These are phyloP conservation scores for Cordilura impudica DNA, from an alignment of 2,888 invertebrate genomes.

Conservation along the genomic window DNA sequence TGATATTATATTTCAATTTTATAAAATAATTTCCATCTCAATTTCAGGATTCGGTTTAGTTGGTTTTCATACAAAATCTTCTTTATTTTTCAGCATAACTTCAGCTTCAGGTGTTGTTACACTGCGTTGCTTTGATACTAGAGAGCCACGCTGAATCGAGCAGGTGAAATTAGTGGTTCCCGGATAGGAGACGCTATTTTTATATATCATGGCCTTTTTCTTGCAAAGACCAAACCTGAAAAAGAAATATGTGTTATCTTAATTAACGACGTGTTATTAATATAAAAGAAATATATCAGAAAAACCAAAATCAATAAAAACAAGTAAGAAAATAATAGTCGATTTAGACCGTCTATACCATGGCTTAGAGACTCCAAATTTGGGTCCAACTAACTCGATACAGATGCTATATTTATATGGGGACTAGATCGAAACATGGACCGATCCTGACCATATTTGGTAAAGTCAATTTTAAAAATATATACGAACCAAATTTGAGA, in stretches of 20 bases:
- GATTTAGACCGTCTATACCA: too few species aligned
- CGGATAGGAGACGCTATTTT: slow-evolving; percentile 73
- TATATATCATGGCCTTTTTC: slow-evolving; percentile 79
- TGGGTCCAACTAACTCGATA: too few species aligned
- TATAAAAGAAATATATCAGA: too few species aligned
- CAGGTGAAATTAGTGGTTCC: slow-evolving; percentile 73
- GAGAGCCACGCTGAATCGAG: slow-evolving; percentile 67
- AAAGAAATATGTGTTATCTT: slow-evolving; percentile 48
- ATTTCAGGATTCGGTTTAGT: not conserved
- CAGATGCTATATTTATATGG: too few species aligned
- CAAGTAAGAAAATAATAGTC: too few species aligned
- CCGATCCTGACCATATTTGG: too few species aligned
- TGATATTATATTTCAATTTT: not conserved
- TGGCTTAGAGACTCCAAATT: too few species aligned
- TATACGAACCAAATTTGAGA: too few species aligned
- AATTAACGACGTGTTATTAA: too few species aligned
- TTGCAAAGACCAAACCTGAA: slow-evolving; percentile 80
- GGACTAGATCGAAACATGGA: too few species aligned
- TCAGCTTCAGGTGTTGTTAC: slow-evolving; percentile 68
- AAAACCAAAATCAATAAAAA: too few species aligned
- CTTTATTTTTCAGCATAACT: slow-evolving; percentile 71
- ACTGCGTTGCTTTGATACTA: slow-evolving; percentile 58
- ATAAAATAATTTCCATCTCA: slow-evolving; percentile 6
- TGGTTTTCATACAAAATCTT: slow-evolving; percentile 70
- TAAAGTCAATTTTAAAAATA: too few species aligned